A percentile compares a stretch with the other conserved stretches of the same genome.
Evolutionary conservation across 1,140 invertebrate species (phyloP).

Genomic region (Zaprionus nigranus): DNA sequence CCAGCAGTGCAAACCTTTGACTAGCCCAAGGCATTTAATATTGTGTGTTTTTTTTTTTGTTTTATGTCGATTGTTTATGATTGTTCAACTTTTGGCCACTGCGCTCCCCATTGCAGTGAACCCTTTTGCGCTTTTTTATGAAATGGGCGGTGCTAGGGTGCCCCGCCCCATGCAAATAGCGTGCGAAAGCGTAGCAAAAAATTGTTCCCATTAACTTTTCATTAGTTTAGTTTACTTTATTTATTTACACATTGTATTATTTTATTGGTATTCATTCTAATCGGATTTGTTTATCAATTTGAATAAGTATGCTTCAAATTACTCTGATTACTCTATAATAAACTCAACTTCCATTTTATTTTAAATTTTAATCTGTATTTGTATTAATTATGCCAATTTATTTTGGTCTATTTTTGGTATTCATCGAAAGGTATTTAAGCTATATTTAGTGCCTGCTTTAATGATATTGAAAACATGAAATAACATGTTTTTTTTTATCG

Average conservation of each 20-base stretch:
- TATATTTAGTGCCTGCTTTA: neutral
- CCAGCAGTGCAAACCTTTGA: neutral
- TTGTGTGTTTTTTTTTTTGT: neutral
- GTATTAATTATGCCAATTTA: neutral
- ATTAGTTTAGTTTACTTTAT: neutral
- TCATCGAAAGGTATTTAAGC: neutral
- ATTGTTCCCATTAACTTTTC: neutral
- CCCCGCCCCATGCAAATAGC: slow-evolving; percentile 29
- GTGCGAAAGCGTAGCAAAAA: slow-evolving; percentile 37
- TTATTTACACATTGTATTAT: neutral
- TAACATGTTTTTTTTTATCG: neutral
- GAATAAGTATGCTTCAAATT: neutral
- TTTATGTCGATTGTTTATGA: neutral
- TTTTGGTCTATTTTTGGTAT: slow-evolving; percentile 1
- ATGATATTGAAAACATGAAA: neutral
- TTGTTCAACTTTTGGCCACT: neutral
- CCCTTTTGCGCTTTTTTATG: neutral
- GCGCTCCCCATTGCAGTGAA: neutral
- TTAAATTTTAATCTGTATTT: neutral
- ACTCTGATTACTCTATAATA: neutral
- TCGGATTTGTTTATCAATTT: neutral
- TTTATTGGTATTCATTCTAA: neutral
- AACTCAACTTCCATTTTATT: neutral
- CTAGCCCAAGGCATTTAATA: neutral
- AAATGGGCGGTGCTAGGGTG: neutral